Base-by-base conservation (phyloP, 2,113 vertebrate genomes). In the Chionodraco myersi region DNA sequence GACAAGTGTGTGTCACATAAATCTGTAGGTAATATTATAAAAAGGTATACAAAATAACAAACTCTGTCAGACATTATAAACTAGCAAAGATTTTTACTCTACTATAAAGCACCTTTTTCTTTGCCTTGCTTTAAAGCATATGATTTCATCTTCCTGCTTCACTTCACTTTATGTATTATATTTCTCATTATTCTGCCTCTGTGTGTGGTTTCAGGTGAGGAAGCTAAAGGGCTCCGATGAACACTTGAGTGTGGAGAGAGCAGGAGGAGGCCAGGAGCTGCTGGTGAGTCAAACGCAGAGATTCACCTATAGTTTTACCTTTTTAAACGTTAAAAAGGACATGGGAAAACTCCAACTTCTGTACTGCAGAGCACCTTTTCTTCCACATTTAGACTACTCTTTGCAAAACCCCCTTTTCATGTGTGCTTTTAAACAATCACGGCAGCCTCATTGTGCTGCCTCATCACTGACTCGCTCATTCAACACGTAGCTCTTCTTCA, bases 161-260 rank as follows among this genome's bases (percentile, higher is more conserved):
- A 30, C 30, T 30, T 30, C 30, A 30, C 30, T 30, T 30, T 30
- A 30, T 30, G 30, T 30, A 30, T 41, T 41, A 41, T 41, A 41
- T 41, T 41, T 41, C 7, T 41, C 12, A 26, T 44, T 44, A 18
- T 56, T 30, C 14, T 76, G 7, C 69, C 3, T 2, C 11, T 41
- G 1, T 56, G 21, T 51, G 49, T 48, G 68, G 10, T 71, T 77
- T 70, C 76, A 95, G 95, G 84, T 93, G 75, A 92, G 91, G 83
- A 93, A 93, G 48, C 64, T 93, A 41, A 95, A 94, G 78, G 92
- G 91, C 49, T 94, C 93, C 2, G 94, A 94, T 47, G 94, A 95
- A 74, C 92, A 94, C 75, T 75, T 94, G 73, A 91, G 91, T 85
- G 92, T 93, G 71, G 93, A 95, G 47, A 79, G 87, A 84, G 84